A percentile compares a stretch with the other conserved stretches of the same genome.
phyloP scores from a whole-genome alignment of 2,113 vertebrate species.

The Sakesphorus luctuosus region DNA sequence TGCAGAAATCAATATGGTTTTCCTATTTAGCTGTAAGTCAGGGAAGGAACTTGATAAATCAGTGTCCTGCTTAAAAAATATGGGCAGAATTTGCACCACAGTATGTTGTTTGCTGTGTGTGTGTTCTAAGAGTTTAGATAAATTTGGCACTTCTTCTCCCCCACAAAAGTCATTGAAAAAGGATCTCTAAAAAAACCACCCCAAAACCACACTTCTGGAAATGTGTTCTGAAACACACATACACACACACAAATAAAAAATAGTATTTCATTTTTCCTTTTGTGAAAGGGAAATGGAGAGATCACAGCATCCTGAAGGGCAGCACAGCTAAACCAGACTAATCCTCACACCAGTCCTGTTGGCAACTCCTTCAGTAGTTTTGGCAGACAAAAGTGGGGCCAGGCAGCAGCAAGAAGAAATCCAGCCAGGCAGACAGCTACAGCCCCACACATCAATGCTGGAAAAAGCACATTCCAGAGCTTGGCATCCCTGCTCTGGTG shows the following conservation, averaged over 20 bases:
- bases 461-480: not conserved
- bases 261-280: not conserved
- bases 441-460: not conserved
- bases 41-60: not conserved
- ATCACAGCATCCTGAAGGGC: not conserved
- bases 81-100: not conserved
- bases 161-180: not conserved
- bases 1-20: not conserved
- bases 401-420: conserved; percentile 4
- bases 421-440: conserved; percentile 26
- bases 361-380: not conserved
- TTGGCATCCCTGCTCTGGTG: not conserved
- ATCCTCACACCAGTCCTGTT: conserved; percentile 8
- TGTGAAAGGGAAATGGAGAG: not conserved
- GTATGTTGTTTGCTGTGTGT: not conserved
- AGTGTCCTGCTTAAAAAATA: not conserved
- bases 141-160: not conserved
- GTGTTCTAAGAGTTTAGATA: not conserved
- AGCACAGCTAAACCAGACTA: conserved; percentile 25
- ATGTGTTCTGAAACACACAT: not conserved
- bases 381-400: not conserved
- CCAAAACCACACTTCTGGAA: not conserved
- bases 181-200: not conserved
- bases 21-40: not conserved
- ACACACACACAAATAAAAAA: not conserved